Percentiles rank a stretch among this genome's conserved stretches.
These are phyloP conservation scores for Drosophila pruinosa DNA, from an alignment of 1,140 invertebrate species.

Conservation along the genomic window DNA sequence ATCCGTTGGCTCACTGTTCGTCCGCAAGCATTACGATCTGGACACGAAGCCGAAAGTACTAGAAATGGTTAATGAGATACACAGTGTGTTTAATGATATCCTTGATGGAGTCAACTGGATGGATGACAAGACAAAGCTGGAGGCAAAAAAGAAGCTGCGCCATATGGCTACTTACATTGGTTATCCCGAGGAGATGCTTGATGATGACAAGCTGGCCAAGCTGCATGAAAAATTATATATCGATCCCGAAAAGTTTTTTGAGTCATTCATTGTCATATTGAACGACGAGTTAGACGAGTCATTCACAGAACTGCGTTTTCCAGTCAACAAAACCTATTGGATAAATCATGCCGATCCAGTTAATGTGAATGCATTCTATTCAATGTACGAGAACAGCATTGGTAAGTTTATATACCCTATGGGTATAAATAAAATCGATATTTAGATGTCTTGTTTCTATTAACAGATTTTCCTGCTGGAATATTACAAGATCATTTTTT, in stretches of 20 bases:
- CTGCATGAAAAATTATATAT: constrained; percentile 91
- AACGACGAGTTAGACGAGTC: constrained; percentile 90
- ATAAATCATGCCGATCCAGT: constrained; percentile 89
- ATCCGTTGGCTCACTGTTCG: constrained; percentile 90
- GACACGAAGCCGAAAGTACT: constrained; percentile 88
- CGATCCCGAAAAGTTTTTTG: constrained; percentile 87
- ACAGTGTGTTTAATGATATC: constrained; percentile 86
- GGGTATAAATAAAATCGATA: not conserved
- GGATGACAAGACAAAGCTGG: constrained; percentile 90
- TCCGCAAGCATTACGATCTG: constrained; percentile 89
- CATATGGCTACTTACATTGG: constrained; percentile 91
- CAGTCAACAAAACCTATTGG: constrained; percentile 94
- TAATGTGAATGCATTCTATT: constrained; percentile 93
- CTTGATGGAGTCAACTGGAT: constrained; percentile 92
- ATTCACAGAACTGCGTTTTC: constrained; percentile 89
- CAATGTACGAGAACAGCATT: constrained; percentile 92
- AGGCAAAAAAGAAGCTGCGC: constrained; percentile 89
- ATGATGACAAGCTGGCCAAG: constrained; percentile 89
- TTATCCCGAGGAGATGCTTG: constrained; percentile 91
- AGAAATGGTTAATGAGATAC: constrained; percentile 93
- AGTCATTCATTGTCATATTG: constrained; percentile 90
- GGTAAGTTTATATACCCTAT: constrained; percentile 84
- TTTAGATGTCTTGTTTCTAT: not conserved
- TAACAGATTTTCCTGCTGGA: constrained; percentile 92
- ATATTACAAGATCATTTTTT: constrained; percentile 96